phyloP scores from a whole-genome alignment of 2,113 vertebrate genomes.

The Porphyrio hochstetteri region DNA sequence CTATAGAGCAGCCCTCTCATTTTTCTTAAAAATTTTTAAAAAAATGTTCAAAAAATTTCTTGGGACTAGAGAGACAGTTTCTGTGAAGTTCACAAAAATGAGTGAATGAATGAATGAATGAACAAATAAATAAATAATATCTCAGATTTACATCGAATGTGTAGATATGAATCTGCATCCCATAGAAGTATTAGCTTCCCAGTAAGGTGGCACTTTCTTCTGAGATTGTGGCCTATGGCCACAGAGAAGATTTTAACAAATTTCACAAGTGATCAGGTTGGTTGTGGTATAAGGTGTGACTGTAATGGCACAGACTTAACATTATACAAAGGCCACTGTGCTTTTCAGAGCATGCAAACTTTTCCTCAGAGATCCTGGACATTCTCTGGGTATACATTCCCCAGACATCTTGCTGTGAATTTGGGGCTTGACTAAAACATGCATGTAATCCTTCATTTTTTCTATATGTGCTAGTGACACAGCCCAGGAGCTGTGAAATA shows the following conservation, averaged over 20 bases:
- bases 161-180: neutral
- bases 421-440: neutral
- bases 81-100: neutral
- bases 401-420: neutral
- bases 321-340: neutral
- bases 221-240: neutral
- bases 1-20: neutral
- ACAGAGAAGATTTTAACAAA: neutral
- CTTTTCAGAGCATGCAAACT: neutral
- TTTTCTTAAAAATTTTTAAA: neutral
- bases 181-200: neutral
- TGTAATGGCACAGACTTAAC: neutral
- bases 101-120: neutral
- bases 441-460: neutral
- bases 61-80: neutral
- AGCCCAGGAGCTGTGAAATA: neutral
- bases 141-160: neutral
- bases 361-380: neutral
- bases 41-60: neutral
- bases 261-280: neutral
- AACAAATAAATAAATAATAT: neutral
- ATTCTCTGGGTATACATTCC: neutral
- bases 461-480: neutral
- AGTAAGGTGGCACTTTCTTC: neutral
- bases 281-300: neutral